phyloP scores from a whole-genome alignment of 1,140 invertebrate species.

The Atta texana region DNA sequence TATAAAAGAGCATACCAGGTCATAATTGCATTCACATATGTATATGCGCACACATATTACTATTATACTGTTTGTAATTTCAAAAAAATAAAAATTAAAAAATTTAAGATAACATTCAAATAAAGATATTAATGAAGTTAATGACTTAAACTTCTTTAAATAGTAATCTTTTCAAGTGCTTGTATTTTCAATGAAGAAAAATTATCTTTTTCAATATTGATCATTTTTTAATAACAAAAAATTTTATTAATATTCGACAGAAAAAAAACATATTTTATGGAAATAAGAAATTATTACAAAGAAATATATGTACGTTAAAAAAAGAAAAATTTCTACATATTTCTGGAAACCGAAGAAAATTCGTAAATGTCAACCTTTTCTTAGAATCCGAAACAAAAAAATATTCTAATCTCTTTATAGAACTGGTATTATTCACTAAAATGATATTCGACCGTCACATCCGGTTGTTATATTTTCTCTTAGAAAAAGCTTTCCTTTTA shows the following conservation, averaged over 20 bases:
- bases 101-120: too few relatives aligned
- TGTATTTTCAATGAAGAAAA: neutral
- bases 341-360: neutral
- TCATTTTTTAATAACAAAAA: neutral
- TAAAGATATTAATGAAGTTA: too few relatives aligned
- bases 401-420: neutral
- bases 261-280: too few relatives aligned
- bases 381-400: neutral
- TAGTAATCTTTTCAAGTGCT: neutral
- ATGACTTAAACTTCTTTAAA: too few relatives aligned
- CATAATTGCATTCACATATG: too few relatives aligned
- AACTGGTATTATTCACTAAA: neutral
- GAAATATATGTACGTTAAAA: neutral
- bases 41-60: too few relatives aligned
- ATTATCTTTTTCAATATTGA: neutral
- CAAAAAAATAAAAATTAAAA: too few relatives aligned
- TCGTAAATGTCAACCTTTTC: neutral
- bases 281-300: too few relatives aligned
- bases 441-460: neutral
- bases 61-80: too few relatives aligned
- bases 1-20: too few relatives aligned
- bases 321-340: neutral
- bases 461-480: neutral
- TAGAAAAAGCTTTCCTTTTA: neutral
- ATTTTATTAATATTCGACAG: too few relatives aligned